phyloP scores from a whole-genome alignment of 2,113 vertebrate genomes.

The Psephotus haematonotus region DNA sequence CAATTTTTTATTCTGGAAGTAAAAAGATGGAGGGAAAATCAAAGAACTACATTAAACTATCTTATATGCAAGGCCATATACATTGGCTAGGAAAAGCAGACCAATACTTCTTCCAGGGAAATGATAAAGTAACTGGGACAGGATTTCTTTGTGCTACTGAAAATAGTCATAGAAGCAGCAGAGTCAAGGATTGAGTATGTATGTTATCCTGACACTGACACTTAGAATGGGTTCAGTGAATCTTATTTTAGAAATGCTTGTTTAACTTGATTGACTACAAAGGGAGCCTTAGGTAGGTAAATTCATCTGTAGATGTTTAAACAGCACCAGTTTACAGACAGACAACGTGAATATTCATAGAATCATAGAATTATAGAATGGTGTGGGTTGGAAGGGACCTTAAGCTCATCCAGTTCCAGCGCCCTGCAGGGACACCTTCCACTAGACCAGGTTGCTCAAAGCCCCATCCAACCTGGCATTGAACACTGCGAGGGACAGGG shows the following conservation, averaged over 20 bases:
- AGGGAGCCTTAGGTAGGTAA: neutral
- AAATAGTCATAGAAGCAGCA: neutral
- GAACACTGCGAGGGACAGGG: neutral
- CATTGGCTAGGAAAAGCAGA: neutral
- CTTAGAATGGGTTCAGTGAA: neutral
- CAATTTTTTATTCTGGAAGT: neutral
- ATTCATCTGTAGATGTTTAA: neutral
- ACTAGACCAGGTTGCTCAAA: neutral
- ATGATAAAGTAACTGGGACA: neutral
- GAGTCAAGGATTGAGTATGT: neutral
- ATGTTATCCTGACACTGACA: fast-evolving
- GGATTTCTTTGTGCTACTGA: neutral
- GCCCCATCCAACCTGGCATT: neutral
- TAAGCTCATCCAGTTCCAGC: neutral
- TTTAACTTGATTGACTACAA: neutral
- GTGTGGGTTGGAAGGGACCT: neutral
- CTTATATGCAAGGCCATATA: fast-evolving
- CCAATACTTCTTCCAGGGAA: neutral
- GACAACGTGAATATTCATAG: neutral
- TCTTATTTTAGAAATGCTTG: neutral
- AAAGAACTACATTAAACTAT: neutral
- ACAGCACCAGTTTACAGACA: neutral
- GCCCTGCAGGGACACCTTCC: neutral
- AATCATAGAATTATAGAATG: neutral
- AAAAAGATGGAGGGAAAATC: neutral